Conservation (phyloP, 2,888 invertebrate species). For the Ariolimax columbianus region DNA sequence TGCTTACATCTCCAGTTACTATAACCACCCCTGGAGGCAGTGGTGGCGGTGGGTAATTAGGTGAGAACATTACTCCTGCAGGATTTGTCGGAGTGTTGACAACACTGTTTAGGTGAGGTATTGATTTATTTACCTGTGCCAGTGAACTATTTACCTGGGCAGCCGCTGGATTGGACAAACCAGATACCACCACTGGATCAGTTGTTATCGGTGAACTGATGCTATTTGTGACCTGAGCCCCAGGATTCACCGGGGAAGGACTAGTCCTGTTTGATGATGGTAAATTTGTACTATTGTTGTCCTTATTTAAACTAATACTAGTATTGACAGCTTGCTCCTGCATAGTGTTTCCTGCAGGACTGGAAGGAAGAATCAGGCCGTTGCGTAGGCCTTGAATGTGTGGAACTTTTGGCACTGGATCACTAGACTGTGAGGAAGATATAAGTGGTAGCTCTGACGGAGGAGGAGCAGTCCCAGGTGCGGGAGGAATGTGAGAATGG, state of each 20-base stretch:
- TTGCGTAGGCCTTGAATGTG: conserved; percentile 54
- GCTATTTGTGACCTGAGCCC: background rate
- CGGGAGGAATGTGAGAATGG: conserved; percentile 26
- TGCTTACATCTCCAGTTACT: background rate
- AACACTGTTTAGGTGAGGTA: background rate
- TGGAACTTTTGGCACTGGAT: conserved; percentile 42
- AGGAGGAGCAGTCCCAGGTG: conserved; percentile 32
- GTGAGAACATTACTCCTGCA: conserved; percentile 9
- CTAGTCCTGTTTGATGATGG: conserved; percentile 12
- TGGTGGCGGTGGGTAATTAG: conserved; percentile 40
- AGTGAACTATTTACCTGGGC: background rate
- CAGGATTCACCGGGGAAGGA: background rate
- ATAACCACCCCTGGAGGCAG: background rate
- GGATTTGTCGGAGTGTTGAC: background rate
- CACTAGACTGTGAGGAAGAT: background rate
- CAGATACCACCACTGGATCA: background rate
- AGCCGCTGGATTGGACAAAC: background rate
- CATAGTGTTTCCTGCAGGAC: background rate
- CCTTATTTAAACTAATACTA: conserved; percentile 7
- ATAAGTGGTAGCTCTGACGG: conserved; percentile 32
- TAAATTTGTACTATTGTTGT: conserved; percentile 2
- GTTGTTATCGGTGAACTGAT: background rate
- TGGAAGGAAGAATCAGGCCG: conserved; percentile 53
- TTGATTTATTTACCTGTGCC: background rate
- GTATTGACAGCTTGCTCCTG: background rate